phyloP scores from a whole-genome alignment of 2,797 vertebrate genomes.

The Cyprinella venusta region DNA sequence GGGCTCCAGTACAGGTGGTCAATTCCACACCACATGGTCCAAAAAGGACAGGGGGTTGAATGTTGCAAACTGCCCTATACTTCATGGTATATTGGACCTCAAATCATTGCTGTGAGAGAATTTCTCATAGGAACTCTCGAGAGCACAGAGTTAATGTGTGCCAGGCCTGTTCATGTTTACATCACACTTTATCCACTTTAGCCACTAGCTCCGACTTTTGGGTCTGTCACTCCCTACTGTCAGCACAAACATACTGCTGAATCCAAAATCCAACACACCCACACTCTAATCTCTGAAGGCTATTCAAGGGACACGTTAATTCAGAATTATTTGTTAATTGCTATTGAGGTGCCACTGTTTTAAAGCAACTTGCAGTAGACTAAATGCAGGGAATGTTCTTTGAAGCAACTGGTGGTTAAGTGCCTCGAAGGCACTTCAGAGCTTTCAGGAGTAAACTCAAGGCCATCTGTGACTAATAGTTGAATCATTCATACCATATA shows the following conservation, averaged over 20 bases:
- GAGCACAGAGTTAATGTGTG: not conserved
- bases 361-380: not conserved
- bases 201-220: slow-evolving; percentile 7
- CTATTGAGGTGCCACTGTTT: not conserved
- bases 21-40: slow-evolving; percentile 5
- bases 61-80: not conserved
- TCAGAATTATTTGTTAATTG: not conserved
- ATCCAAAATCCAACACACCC: slow-evolving; percentile 37
- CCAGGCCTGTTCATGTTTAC: slow-evolving; percentile 44
- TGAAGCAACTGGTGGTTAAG: not conserved
- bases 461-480: not conserved
- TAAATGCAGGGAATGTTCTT: not conserved
- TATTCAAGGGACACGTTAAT: slow-evolving; percentile 4
- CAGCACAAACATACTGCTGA: slow-evolving; percentile 16
- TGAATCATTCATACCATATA: slow-evolving; percentile 13
- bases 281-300: not conserved
- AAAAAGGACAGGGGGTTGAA: not conserved
- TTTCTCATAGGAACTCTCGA: not conserved
- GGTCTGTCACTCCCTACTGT: slow-evolving; percentile 47
- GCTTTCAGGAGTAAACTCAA: not conserved
- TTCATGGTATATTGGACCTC: not conserved
- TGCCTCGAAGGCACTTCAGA: not conserved
- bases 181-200: slow-evolving; percentile 45
- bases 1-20: slow-evolving; percentile 12
- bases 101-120: not conserved